Evolutionary conservation across 2,888 invertebrate genomes (phyloP).

Genomic region (Dolichopus griseipennis): DNA sequence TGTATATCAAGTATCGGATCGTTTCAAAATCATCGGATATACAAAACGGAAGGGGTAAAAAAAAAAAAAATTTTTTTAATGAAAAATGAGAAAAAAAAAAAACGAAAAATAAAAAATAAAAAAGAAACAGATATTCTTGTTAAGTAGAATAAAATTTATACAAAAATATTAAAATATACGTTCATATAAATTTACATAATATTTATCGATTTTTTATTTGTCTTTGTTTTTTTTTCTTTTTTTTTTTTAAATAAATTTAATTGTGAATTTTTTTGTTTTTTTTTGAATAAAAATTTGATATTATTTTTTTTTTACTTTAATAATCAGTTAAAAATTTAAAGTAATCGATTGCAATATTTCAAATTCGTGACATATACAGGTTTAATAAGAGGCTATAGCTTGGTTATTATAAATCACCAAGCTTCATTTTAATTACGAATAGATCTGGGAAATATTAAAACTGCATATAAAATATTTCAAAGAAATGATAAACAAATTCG

Average conservation of each 20-base stretch:
- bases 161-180: not conserved
- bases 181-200: not conserved
- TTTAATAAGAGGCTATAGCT: too few relatives aligned
- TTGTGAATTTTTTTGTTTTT: not conserved
- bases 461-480: too few relatives aligned
- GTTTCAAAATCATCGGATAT: not conserved
- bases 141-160: not conserved
- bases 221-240: not conserved
- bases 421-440: too few relatives aligned
- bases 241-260: not conserved
- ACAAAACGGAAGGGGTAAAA: constrained; percentile 6
- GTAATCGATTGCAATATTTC: too few relatives aligned
- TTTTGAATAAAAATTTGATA: too few relatives aligned
- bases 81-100: not conserved
- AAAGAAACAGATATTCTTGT: not conserved
- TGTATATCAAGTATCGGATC: not conserved
- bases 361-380: too few relatives aligned
- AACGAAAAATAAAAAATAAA: not conserved
- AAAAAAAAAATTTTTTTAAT: not conserved
- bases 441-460: too few relatives aligned
- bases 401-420: too few relatives aligned
- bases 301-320: too few relatives aligned
- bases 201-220: not conserved
- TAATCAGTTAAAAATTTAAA: too few relatives aligned
- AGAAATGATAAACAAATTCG: too few relatives aligned